phyloP scores from a whole-genome alignment of 2,113 vertebrate genomes.

The Pholis gunnellus region DNA sequence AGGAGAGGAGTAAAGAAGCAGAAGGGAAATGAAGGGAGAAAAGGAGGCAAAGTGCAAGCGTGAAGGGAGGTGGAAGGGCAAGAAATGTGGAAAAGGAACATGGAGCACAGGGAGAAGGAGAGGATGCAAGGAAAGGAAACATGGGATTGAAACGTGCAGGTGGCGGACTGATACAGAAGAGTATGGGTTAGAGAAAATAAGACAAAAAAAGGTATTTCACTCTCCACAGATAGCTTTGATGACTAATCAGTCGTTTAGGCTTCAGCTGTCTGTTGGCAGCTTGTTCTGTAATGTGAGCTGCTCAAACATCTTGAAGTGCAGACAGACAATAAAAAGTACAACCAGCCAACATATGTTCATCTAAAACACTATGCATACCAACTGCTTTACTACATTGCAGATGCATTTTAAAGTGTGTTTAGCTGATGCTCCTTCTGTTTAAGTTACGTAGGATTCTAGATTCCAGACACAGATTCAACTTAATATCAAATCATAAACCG shows the following conservation, averaged over 20 bases:
- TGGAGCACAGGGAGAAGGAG: not conserved
- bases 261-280: not conserved
- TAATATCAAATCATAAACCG: not conserved
- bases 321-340: conserved; percentile 4
- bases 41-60: not conserved
- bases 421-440: not conserved
- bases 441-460: not conserved
- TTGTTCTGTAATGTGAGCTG: conserved; percentile 7
- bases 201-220: not conserved
- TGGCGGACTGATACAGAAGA: not conserved
- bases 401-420: not conserved
- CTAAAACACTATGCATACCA: not conserved
- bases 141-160: conserved; percentile 11
- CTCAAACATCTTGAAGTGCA: conserved; percentile 18
- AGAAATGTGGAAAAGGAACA: not conserved
- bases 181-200: not conserved
- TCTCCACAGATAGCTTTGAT: not conserved
- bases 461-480: not conserved
- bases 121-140: conserved; percentile 21
- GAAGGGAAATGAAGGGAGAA: not conserved
- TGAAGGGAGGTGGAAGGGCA: not conserved
- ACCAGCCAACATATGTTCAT: not conserved
- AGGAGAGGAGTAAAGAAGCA: conserved; percentile 31
- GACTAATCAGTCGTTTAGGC: not conserved
- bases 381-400: not conserved